Base-by-base conservation (phyloP, 2,113 vertebrate genomes). In the Psephotus haematonotus region DNA sequence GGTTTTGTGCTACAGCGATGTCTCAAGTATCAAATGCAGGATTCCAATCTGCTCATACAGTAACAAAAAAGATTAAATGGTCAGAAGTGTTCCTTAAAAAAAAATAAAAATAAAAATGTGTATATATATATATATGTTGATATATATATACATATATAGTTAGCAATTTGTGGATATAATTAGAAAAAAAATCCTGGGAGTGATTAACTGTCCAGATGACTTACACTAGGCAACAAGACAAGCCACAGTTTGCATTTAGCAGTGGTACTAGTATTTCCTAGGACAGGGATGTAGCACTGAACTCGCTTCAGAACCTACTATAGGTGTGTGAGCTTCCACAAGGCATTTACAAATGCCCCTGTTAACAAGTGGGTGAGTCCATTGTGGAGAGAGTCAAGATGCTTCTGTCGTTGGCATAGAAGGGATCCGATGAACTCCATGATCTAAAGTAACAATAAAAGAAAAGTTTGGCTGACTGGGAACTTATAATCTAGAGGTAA, bases 301-400 rank as follows among this genome's bases (percentile, higher is more conserved):
- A 74, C 90, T 86, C 29, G 3, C 85, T 82, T 69, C 68, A 55
- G 86, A 90, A 77, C 55, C 94, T 95, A 81, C 85, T 62, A 70
- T 6, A 86, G 92, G 78, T 77, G 79, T 65, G 63, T 72, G 75
- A 92, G 87, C 95, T 95, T 96, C 97, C 97, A 95, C 78, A 93
- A 82, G 97, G 94, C 78, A 52, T 86, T 93, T 93, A 96, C 92
- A 96, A 92, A 70, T 92, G 96, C 91, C 97, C 97, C 86, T 94
- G 84, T 98, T 98, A 99, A 98, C 98, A 99, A 98, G 98, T 97
- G 96, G 98, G 52, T 62, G 98, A 98, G 95, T 99, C 99, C 98
- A 99, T 98, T 96, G 99, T 98, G 70, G 99, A 99, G 97, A 99
- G 99, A 72, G 99, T 99, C 98, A 99, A 88, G 98, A 99, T 98